phyloP scores from a whole-genome alignment of 2,113 vertebrate genomes.

The Corynorhinus townsendii region DNA sequence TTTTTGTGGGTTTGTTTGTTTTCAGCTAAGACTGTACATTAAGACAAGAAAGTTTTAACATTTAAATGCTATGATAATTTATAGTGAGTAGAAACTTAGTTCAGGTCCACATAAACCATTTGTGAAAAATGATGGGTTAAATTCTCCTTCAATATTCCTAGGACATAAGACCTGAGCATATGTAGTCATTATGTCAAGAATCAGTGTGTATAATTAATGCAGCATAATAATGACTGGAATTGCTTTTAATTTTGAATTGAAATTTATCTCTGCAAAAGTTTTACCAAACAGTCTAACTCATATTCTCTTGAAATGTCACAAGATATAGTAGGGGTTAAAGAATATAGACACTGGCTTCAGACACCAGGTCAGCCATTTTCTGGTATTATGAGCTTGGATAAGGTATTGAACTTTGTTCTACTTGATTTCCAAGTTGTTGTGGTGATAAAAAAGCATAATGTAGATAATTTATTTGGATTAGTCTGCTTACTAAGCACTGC shows the following conservation, averaged over 20 bases:
- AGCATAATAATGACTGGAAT: neutral
- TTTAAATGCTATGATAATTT: neutral
- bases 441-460: neutral
- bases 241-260: neutral
- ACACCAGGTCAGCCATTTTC: neutral
- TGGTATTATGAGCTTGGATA: neutral
- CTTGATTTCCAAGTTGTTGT: neutral
- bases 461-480: neutral
- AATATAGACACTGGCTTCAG: neutral
- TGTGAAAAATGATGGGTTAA: neutral
- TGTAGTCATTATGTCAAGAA: neutral
- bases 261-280: neutral
- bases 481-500: neutral
- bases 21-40: neutral
- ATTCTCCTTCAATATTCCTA: neutral
- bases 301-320: neutral
- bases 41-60: neutral
- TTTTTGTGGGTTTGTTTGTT: neutral
- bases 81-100: neutral
- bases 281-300: neutral
- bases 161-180: neutral
- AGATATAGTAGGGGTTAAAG: neutral
- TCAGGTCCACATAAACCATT: neutral
- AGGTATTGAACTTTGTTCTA: neutral
- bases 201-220: neutral